Evolutionary conservation across 2,888 invertebrate genomes (phyloP), one percentile per base, ranked within the genome.

Genomic region (Campaea margaritaria): DNA sequence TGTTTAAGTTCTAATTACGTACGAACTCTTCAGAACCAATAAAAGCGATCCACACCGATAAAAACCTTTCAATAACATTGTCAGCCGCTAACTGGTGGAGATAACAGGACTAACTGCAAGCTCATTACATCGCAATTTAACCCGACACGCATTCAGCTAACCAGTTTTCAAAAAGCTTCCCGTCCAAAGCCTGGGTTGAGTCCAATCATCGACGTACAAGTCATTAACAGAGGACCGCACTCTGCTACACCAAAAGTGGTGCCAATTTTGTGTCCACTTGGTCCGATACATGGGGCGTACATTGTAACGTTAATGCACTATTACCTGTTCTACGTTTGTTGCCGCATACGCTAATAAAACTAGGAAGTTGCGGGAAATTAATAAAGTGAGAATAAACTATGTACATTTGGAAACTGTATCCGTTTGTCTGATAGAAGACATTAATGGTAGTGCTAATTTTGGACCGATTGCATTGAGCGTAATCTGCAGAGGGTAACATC

Each of bases 261-360:
- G 70, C 74, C 79, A 82, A 81, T 82, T 83, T 80, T 68, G 72
- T 68, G 71, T 75, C 75, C 76, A 76, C 69, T 73, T 74, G 71
- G 66, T 58, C 64, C 67, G 59, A 60, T 68, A 60, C 51, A 49
- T 65, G 68, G 70, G 42, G 28, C 51, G 52, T 61, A 64, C 65
- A 69, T 62, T 64, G 81, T 81, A 71, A 64, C 69, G 51, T 69
- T 21, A 75, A 78, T 76, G 76, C 75, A 67, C 70, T 71, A 73
- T 83, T 81, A 79, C 72, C 67, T 65, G 36, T 11, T 34, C 38
- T 57, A 38, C 73, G 74, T 75, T 75, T 76, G 78, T 72, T 70
- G 73, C 70, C 69, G 70, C 69, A 75, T 75, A 69, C 72, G 45
- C 16, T 12, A 50, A 46, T 14, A 57, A 39, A 13, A 28, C 45